Conservation (phyloP, 2,113 vertebrate genomes). For the Coregonus clupeaformis region DNA sequence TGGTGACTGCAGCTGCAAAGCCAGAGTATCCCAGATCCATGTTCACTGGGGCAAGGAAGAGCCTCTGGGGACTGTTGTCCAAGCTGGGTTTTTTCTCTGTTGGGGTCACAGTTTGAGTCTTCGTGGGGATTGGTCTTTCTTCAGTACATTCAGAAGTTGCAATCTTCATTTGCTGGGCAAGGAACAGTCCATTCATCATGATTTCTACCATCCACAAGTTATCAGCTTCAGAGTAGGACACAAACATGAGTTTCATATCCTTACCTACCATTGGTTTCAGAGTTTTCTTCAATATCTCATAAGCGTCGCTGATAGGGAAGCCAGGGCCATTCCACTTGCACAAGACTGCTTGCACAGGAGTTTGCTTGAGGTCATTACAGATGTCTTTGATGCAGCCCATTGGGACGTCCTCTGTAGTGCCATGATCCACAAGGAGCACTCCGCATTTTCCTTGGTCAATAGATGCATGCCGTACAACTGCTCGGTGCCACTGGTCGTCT, state of each 20-base stretch:
- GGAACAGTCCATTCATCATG: constrained; percentile 55
- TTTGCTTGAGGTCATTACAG: constrained; percentile 35
- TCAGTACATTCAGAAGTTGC: background rate
- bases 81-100: background rate
- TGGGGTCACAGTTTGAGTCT: background rate
- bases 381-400: constrained; percentile 50
- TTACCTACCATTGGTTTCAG: constrained; percentile 49
- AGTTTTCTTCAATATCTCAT: constrained; percentile 40
- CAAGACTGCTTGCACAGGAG: constrained; percentile 71
- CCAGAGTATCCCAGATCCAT: constrained; percentile 62
- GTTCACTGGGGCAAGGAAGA: constrained; percentile 61
- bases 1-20: constrained; percentile 69
- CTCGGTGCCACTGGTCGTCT: constrained; percentile 66
- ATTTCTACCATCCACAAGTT: constrained; percentile 77
- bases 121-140: background rate
- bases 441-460: constrained; percentile 44
- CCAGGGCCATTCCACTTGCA: constrained; percentile 70
- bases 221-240: constrained; percentile 53
- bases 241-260: constrained; percentile 72
- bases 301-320: constrained; percentile 32
- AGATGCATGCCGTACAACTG: constrained; percentile 62
- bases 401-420: constrained; percentile 62
- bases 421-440: constrained; percentile 76
- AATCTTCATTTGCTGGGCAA: constrained; percentile 44
- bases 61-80: constrained; percentile 18